A percentile compares a stretch with the other conserved stretches of the same genome.
Evolutionary conservation across 2,113 vertebrate species (phyloP).

Genomic region (Corydoras sp.): DNA sequence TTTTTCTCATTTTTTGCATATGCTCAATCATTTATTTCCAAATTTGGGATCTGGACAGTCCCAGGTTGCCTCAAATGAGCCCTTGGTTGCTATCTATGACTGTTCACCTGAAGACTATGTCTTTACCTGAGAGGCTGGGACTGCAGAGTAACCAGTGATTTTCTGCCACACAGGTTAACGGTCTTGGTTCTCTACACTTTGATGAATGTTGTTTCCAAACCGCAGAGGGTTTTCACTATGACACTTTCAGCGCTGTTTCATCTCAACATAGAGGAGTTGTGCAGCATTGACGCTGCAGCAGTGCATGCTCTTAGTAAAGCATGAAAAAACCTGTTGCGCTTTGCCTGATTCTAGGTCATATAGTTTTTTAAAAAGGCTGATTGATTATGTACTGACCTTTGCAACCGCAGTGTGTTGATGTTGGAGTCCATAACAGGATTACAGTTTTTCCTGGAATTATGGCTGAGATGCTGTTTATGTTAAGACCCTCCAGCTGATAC

Average conservation of each 20-base stretch:
- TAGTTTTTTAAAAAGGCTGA: conserved; percentile 1
- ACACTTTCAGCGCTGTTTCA: background rate
- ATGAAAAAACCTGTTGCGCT: background rate
- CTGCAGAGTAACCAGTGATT: background rate
- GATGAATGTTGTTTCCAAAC: conserved; percentile 1
- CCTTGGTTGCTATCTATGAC: no score
- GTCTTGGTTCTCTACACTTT: background rate
- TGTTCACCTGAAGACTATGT: no score
- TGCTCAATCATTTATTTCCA: no score
- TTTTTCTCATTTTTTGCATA: no score
- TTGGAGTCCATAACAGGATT: background rate
- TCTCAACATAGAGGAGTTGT: background rate
- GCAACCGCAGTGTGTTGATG: background rate
- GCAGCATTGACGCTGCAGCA: background rate
- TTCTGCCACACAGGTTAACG: conserved; percentile 2
- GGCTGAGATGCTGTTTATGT: background rate
- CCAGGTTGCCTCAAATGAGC: no score
- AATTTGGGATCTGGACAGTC: no score
- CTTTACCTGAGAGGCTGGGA: background rate
- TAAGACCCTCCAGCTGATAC: background rate
- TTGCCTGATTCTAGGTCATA: background rate
- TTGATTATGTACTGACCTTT: conserved; percentile 12
- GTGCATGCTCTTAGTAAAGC: background rate
- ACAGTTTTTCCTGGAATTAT: conserved; percentile 23
- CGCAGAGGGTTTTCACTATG: conserved; percentile 22